phyloP scores from a whole-genome alignment of 2,888 invertebrate species.

The Invenusta paracnida region DNA sequence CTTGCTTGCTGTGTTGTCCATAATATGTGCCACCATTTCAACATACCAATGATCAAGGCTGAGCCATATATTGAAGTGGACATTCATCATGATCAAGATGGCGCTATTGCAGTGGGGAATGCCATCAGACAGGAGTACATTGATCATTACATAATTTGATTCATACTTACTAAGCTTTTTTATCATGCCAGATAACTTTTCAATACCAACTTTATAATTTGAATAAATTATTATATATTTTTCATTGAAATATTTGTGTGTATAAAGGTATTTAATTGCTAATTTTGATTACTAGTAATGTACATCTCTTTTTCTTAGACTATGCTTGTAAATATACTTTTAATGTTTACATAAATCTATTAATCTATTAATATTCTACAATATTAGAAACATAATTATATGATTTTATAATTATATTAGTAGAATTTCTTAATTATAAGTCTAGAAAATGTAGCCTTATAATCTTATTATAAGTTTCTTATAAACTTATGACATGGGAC shows the following conservation, averaged over 20 bases:
- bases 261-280: no score
- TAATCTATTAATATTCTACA: no score
- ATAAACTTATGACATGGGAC: not conserved
- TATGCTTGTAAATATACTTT: no score
- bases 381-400: not conserved
- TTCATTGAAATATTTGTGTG: no score
- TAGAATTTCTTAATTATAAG: not conserved
- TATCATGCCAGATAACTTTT: no score
- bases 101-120: not conserved
- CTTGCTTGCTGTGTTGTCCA: conserved; percentile 5
- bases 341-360: no score
- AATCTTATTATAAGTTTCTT: not conserved
- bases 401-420: no score
- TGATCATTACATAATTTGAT: not conserved
- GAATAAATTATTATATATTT: no score
- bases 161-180: no score
- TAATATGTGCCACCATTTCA: conserved; percentile 24
- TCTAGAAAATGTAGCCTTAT: not conserved
- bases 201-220: no score
- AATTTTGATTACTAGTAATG: no score
- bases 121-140: not conserved
- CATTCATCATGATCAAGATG: not conserved
- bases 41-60: not conserved
- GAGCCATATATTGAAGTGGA: not conserved
- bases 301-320: no score